A percentile compares a stretch with the other conserved stretches of the same genome.
These are phyloP conservation scores for Microplitis deprimator DNA, from an alignment of 2,888 invertebrate species.

Conservation along the genomic window DNA sequence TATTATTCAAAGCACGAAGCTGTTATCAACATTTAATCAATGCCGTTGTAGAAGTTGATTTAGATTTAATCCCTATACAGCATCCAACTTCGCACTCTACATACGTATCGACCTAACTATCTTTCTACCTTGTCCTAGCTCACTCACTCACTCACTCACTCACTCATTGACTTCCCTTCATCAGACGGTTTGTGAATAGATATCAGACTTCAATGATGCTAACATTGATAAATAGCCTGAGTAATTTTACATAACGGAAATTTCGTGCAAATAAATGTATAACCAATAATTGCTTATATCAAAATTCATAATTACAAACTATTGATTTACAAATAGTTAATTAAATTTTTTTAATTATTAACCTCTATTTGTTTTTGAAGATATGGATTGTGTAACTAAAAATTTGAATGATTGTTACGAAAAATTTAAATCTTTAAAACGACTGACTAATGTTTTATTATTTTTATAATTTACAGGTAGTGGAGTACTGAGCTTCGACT, in stretches of 20 bases:
- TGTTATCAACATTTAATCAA: constrained; percentile 44
- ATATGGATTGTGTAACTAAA: no score
- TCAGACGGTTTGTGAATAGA: not conserved
- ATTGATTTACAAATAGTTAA: constrained; percentile 6
- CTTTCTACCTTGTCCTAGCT: not conserved
- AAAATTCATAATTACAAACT: not conserved
- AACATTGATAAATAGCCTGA: not conserved
- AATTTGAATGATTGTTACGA: no score
- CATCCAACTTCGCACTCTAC: not conserved
- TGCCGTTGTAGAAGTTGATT: constrained; percentile 45
- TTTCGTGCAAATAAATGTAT: constrained; percentile 4
- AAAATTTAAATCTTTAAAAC: constrained; percentile 2
- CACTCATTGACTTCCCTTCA: not conserved
- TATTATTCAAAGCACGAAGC: constrained; percentile 50
- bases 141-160: not conserved
- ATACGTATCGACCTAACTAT: not conserved
- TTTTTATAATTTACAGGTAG: constrained; percentile 74
- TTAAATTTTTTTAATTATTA: no score
- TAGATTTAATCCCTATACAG: constrained; percentile 46
- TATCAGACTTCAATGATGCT: not conserved
- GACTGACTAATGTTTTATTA: not conserved
- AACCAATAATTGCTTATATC: not conserved
- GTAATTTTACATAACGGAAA: not conserved
- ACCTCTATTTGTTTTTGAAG: no score
- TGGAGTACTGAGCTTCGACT: constrained; percentile 87